A percentile compares a stretch with the other conserved stretches of the same genome.
Evolutionary conservation across 2,797 vertebrate genomes (phyloP).

Genomic region (Oceanodroma leucorhoa): DNA sequence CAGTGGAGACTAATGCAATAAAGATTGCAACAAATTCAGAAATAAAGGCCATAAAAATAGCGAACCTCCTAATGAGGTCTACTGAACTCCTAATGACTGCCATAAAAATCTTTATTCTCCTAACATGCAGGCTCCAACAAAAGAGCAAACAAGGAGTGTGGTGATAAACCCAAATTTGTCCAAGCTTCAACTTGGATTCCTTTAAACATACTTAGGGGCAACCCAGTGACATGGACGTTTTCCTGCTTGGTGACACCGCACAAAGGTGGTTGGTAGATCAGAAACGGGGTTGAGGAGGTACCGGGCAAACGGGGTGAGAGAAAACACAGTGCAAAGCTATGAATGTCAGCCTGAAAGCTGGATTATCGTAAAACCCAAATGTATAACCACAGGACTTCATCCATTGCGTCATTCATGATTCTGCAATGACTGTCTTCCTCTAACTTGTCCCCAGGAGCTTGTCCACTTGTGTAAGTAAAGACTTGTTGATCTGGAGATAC

Average conservation of each 20-base stretch:
- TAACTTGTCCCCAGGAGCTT: neutral
- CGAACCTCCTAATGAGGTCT: neutral
- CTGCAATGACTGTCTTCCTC: neutral
- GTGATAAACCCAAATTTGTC: neutral
- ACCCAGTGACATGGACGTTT: neutral
- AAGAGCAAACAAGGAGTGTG: neutral
- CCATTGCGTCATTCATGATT: fast-evolving
- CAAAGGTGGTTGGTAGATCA: neutral
- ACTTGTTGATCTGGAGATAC: neutral
- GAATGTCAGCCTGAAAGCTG: neutral
- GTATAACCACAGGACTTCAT: neutral
- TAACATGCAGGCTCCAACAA: neutral
- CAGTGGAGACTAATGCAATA: neutral
- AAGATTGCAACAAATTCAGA: neutral
- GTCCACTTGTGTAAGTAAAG: neutral
- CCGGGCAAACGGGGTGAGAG: neutral
- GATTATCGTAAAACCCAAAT: fast-evolving
- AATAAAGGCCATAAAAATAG: neutral
- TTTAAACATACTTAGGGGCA: neutral
- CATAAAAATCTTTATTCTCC: neutral
- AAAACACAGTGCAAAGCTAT: neutral
- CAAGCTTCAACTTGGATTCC: neutral
- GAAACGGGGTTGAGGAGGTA: neutral
- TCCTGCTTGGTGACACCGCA: neutral
- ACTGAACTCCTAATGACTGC: neutral